Conservation (phyloP, 2,888 invertebrate species). For the Beris morrisii region DNA sequence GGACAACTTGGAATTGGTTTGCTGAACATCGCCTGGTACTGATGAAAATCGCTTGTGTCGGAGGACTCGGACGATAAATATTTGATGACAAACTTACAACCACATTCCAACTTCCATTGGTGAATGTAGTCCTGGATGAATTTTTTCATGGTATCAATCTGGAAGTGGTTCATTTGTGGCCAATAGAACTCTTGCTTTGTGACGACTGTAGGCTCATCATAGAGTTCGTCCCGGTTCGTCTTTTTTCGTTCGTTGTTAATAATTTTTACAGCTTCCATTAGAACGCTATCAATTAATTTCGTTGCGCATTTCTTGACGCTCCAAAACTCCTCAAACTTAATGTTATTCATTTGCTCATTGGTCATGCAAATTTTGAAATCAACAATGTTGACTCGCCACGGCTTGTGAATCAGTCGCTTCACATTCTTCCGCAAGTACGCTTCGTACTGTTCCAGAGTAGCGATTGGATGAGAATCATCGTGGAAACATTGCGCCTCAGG, state of each 20-base stretch:
- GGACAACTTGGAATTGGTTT: conserved; percentile 56
- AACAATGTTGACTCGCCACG: conserved; percentile 7
- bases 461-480: not conserved
- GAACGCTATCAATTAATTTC: conserved; percentile 7
- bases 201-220: not conserved
- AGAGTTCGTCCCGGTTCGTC: not conserved
- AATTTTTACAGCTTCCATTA: conserved; percentile 2
- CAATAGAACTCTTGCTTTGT: conserved; percentile 33
- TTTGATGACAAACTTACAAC: conserved; percentile 45
- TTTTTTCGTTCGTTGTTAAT: not conserved
- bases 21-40: conserved; percentile 54
- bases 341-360: conserved; percentile 33
- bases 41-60: conserved; percentile 46
- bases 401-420: conserved; percentile 1
- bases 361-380: conserved; percentile 30
- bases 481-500: conserved; percentile 10
- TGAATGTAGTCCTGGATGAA: conserved; percentile 42
- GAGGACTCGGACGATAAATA: conserved; percentile 41
- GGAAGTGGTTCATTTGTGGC: conserved; percentile 44
- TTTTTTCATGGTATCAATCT: conserved; percentile 40
- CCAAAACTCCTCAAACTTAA: conserved; percentile 13
- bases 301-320: conserved; percentile 16
- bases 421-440: not conserved
- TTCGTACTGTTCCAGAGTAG: conserved; percentile 7
- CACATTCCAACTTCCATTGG: conserved; percentile 44